Base-by-base conservation (phyloP, 2,888 invertebrate species). In the Dryococelus australis region DNA sequence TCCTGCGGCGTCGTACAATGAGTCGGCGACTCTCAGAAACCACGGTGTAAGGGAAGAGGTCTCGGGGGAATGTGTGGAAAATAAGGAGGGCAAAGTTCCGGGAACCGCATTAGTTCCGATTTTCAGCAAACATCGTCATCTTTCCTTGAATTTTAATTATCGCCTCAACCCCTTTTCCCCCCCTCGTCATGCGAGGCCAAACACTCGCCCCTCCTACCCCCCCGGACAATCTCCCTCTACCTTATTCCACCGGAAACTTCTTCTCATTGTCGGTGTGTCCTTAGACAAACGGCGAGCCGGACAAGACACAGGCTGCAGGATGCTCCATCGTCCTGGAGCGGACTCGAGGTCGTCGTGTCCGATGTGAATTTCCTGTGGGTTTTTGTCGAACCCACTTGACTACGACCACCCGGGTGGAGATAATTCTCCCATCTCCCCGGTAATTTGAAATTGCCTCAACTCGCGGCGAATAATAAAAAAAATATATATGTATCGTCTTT, bases 111-210 rank as follows among this genome's bases (percentile, higher is more conserved):
- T 65, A 65, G 65, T 65, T 28, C 83, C 43, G 35, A 83, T 35
- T 83, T 83, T 83, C 83, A 83, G 83, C 83, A 83, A 83, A 83
- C 83, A 83, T 83, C 28, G 88, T 88, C 88, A 88, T 88, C 88
- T 88, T 88, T 88, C 88, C 87, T 85, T 88, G 88, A 88, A 88
- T 88, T 88, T 88, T 87, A 88, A 88, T 88, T 87, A 88, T 86
- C 86, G 65, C 65, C 35, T 35, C 35, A 8, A 0, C 47, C 47
- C 10, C 65, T 65, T 65, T n/a, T 24, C 65, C 24, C 65, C 65
- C n/a, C 24, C 10, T 0, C 12, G 65, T 0, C 65, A 24, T 5
- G 65, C n/a, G 65, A 65, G 65, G 24, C 20, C 24, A 65, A n/a
- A 65, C 20, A 24, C 24, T 20, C 65, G 20, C 65, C 65, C 65